Evolutionary conservation across 1,140 invertebrate species (phyloP).

Genomic region (Ptiloglossa arizonensis): DNA sequence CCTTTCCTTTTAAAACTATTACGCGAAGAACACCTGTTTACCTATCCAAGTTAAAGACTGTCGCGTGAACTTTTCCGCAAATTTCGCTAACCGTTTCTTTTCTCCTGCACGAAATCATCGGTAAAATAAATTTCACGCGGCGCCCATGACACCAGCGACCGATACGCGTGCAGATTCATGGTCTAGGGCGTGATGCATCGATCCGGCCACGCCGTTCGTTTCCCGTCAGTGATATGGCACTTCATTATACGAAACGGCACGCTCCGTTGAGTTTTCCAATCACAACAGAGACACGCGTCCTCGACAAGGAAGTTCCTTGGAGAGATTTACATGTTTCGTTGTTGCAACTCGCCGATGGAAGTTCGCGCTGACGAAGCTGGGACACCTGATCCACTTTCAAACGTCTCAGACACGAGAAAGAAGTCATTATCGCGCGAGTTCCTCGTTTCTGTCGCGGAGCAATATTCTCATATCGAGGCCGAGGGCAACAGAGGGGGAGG

Average conservation of each 20-base stretch:
- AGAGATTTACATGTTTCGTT: constrained; percentile 42
- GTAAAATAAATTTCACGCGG: neutral
- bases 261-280: constrained; percentile 40
- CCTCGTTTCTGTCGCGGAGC: too few species aligned
- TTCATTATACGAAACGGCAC: constrained; percentile 33
- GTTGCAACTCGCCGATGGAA: neutral
- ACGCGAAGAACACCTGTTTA: too few species aligned
- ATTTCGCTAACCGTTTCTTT: too few species aligned
- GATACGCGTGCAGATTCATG: neutral
- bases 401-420: neutral
- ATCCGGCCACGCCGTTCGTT: constrained; percentile 17
- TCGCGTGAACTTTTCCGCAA: too few species aligned
- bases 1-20: too few species aligned
- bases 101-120: too few species aligned
- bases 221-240: constrained; percentile 28
- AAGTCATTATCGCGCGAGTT: too few species aligned
- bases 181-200: constrained; percentile 19
- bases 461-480: too few species aligned
- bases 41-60: too few species aligned
- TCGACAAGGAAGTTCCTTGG: constrained; percentile 2
- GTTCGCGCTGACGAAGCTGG: neutral
- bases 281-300: neutral
- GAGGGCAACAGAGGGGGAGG: too few species aligned
- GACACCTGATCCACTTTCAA: constrained; percentile 2
- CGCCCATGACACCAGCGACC: neutral